Conservation (phyloP, 2,888 invertebrate genomes). For the Aromia moschata region DNA sequence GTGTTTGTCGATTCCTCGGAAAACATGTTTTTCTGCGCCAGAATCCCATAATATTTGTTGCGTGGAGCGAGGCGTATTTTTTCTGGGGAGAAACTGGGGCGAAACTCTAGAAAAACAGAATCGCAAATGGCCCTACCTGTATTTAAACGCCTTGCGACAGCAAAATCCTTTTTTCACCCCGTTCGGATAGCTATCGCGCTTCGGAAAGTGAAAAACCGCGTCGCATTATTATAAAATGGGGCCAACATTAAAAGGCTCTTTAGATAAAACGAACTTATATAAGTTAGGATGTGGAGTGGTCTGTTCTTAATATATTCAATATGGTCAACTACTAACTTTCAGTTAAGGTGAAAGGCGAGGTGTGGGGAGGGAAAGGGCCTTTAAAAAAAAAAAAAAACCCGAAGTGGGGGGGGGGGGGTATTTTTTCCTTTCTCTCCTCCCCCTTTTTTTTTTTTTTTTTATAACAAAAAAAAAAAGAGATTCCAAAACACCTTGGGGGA, state of each 20-base stretch:
- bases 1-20: no score
- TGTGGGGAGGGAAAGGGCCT: no score
- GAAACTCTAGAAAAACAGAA: background rate
- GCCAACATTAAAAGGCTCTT: slow-evolving; percentile 7
- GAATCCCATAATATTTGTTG: background rate
- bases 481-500: no score
- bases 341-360: no score
- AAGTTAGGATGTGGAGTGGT: background rate
- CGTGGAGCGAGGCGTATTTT: no score
- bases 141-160: background rate
- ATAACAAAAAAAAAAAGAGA: no score
- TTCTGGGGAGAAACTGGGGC: background rate
- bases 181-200: background rate
- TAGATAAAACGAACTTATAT: slow-evolving; percentile 7
- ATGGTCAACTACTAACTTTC: no score
- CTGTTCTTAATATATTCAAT: background rate
- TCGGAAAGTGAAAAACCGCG: slow-evolving; percentile 10
- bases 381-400: no score
- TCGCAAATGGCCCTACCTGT: background rate
- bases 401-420: no score
- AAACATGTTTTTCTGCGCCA: background rate
- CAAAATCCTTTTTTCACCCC: background rate
- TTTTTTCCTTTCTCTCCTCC: no score
- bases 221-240: slow-evolving; percentile 7
- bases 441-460: no score